These are phyloP conservation scores for Garrulus glandarius DNA, from an alignment of 2,797 vertebrate genomes.

Conservation along the genomic window DNA sequence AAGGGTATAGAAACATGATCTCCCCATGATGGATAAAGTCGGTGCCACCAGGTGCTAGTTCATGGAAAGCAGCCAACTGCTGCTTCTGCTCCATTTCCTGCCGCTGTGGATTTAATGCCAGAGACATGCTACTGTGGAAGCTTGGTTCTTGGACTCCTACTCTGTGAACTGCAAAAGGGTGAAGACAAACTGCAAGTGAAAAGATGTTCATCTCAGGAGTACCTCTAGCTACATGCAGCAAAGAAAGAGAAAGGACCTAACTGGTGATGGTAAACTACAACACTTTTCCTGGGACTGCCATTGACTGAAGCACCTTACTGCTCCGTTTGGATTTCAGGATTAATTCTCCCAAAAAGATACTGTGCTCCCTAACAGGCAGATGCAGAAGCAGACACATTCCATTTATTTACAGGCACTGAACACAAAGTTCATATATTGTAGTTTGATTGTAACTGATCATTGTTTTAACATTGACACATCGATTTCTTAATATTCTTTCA, in stretches of 20 bases:
- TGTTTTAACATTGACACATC: not conserved
- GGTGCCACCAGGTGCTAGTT: not conserved
- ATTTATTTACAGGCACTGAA: not conserved
- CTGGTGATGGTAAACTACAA: not conserved
- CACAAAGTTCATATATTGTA: not conserved
- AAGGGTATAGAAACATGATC: rapidly evolving
- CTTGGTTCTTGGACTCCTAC: rapidly evolving
- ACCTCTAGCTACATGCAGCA: not conserved
- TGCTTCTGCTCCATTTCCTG: not conserved
- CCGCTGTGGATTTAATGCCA: not conserved
- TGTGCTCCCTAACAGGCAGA: not conserved
- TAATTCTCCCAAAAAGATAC: not conserved
- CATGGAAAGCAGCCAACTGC: not conserved
- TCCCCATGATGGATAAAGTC: rapidly evolving
- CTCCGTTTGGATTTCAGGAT: not conserved
- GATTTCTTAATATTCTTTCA: not conserved
- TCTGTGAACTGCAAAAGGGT: not conserved
- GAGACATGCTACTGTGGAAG: rapidly evolving
- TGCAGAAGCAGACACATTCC: not conserved
- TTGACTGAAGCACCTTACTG: not conserved
- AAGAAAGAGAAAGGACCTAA: not conserved
- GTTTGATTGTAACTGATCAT: not conserved
- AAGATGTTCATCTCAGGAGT: not conserved
- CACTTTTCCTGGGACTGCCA: not conserved
- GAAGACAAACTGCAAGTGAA: not conserved